Evolutionary conservation across 2,113 vertebrate genomes (phyloP).

Genomic region (Anarrhichthys ocellatus): DNA sequence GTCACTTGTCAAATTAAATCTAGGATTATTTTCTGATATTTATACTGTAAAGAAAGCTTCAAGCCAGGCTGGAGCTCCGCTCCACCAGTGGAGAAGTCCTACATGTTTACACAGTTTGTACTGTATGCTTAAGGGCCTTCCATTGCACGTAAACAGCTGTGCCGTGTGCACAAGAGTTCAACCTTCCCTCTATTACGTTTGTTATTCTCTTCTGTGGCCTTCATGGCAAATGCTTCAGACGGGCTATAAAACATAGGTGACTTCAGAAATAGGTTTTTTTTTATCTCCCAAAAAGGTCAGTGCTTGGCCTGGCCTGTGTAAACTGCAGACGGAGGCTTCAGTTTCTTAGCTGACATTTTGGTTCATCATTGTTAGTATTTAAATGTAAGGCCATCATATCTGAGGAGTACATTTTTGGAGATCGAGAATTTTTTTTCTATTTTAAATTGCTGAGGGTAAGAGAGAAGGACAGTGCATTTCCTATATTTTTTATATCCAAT

Average conservation of each 20-base stretch:
- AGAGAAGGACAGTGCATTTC: background rate
- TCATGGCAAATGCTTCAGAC: background rate
- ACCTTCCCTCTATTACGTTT: background rate
- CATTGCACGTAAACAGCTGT: background rate
- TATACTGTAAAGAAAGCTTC: background rate
- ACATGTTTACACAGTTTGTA: background rate
- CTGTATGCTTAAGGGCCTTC: conserved; percentile 4
- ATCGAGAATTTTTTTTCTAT: background rate
- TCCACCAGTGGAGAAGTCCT: background rate
- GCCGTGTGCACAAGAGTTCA: background rate
- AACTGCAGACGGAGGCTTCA: background rate
- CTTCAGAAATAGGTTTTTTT: background rate
- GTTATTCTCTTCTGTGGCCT: background rate
- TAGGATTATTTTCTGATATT: background rate
- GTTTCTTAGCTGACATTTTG: background rate
- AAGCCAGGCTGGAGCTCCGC: background rate
- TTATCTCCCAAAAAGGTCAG: background rate
- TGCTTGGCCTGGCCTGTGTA: background rate
- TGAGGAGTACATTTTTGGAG: background rate
- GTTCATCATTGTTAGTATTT: background rate
- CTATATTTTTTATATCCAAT: background rate
- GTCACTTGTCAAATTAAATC: background rate
- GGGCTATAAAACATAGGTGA: background rate
- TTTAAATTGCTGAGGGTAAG: background rate
- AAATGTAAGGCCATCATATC: background rate